Conservation (phyloP, 1,140 invertebrate species). For the Copidosoma floridanum region DNA sequence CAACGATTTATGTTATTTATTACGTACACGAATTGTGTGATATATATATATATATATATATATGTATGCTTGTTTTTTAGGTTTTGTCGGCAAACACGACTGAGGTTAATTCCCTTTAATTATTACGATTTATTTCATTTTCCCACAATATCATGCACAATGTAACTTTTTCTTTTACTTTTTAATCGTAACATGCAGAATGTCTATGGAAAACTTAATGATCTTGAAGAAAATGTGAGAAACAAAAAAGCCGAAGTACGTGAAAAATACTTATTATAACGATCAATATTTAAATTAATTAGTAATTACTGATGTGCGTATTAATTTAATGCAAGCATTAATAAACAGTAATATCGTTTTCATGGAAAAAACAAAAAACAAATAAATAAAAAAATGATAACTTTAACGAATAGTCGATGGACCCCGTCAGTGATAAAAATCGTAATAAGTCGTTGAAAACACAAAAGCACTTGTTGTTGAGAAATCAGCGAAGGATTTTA, state of each 20-base stretch:
- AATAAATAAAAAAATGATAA: slow-evolving; percentile 19
- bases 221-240: slow-evolving; percentile 25
- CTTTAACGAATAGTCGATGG: too few species aligned
- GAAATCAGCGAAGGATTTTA: slow-evolving; percentile 9
- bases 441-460: too few species aligned
- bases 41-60: neutral
- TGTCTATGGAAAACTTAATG: slow-evolving; percentile 18
- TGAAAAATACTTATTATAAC: too few species aligned
- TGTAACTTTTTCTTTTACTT: too few species aligned
- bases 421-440: too few species aligned
- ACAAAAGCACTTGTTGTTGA: too few species aligned
- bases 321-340: slow-evolving; percentile 4
- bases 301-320: too few species aligned
- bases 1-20: neutral
- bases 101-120: slow-evolving; percentile 1
- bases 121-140: neutral
- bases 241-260: slow-evolving; percentile 26
- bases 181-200: slow-evolving; percentile 17
- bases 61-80: slow-evolving; percentile 12
- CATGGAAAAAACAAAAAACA: neutral
- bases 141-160: slow-evolving; percentile 11
- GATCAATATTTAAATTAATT: neutral
- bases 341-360: slow-evolving; percentile 20
- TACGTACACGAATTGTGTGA: too few species aligned
- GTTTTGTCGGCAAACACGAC: neutral